Conservation (phyloP, 1,140 invertebrate genomes). For the Acarapis woodi region DNA sequence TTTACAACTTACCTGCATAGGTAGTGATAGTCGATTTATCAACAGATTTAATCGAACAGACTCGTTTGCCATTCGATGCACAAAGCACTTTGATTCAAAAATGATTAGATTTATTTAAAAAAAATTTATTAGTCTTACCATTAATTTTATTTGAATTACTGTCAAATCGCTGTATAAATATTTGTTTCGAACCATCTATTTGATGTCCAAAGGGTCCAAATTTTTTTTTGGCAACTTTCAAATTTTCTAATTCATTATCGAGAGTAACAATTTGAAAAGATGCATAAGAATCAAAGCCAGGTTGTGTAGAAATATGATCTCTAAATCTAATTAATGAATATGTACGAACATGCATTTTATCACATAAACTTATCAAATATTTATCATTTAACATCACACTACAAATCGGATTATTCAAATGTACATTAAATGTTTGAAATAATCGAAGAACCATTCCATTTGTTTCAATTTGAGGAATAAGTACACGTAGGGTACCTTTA, state of each 20-base stretch:
- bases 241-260: constrained; percentile 36
- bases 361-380: constrained; percentile 48
- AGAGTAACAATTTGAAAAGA: constrained; percentile 79
- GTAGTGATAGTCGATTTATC: constrained; percentile 78
- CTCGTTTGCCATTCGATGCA: constrained; percentile 76
- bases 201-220: constrained; percentile 82
- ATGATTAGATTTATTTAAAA: too few species aligned
- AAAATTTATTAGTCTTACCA: too few species aligned
- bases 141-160: constrained; percentile 76
- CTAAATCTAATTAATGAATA: constrained; percentile 87
- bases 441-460: constrained; percentile 87
- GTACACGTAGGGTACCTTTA: constrained; percentile 79
- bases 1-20: too few species aligned
- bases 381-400: constrained; percentile 87
- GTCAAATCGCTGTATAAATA: constrained; percentile 90
- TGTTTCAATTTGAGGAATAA: constrained; percentile 93
- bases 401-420: constrained; percentile 61
- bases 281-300: constrained; percentile 76
- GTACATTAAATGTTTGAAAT: constrained; percentile 92
- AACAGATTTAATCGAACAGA: constrained; percentile 78
- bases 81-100: constrained; percentile 76
- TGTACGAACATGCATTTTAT: constrained; percentile 45
- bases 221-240: neutral
- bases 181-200: constrained; percentile 55
- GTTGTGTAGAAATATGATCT: constrained; percentile 81